Evolutionary conservation across 2,888 invertebrate genomes (phyloP).

Genomic region (Synergus gifuensis): DNA sequence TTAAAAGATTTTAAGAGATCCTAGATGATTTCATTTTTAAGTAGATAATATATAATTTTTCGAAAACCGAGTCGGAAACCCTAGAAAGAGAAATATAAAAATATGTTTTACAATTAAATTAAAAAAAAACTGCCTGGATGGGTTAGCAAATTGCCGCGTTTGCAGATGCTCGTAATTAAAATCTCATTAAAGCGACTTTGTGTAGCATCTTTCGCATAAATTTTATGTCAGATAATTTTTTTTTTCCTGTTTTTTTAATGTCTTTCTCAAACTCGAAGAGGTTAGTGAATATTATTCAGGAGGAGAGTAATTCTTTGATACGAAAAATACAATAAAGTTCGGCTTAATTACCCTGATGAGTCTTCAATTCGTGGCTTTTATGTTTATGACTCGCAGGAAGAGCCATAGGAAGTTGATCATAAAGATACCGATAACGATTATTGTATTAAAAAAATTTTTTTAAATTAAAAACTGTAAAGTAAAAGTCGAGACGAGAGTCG

Average conservation of each 20-base stretch:
- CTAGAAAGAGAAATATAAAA: neutral
- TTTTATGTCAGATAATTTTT: neutral
- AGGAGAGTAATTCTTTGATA: constrained; percentile 46
- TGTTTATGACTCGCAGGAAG: constrained; percentile 1
- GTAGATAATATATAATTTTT: too few relatives aligned
- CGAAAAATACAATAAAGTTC: constrained; percentile 58
- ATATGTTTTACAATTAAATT: neutral
- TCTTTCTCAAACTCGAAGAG: constrained; percentile 9
- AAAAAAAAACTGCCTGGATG: too few relatives aligned
- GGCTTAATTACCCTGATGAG: constrained; percentile 18
- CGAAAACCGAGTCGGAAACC: too few relatives aligned
- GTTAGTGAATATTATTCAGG: constrained; percentile 9
- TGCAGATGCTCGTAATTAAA: neutral
- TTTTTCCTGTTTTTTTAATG: constrained; percentile 14
- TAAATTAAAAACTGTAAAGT: too few relatives aligned
- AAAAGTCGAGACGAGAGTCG: too few relatives aligned
- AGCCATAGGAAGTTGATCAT: constrained; percentile 6
- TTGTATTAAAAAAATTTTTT: neutral
- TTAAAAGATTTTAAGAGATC: too few relatives aligned
- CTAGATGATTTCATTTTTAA: too few relatives aligned
- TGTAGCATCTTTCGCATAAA: constrained; percentile 1
- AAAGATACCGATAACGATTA: constrained; percentile 41
- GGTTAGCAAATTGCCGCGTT: too few relatives aligned
- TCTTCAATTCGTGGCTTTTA: constrained; percentile 17
- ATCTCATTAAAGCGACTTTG: neutral